Conservation (phyloP, 2,888 invertebrate species). For the Cheilosia impressa region DNA sequence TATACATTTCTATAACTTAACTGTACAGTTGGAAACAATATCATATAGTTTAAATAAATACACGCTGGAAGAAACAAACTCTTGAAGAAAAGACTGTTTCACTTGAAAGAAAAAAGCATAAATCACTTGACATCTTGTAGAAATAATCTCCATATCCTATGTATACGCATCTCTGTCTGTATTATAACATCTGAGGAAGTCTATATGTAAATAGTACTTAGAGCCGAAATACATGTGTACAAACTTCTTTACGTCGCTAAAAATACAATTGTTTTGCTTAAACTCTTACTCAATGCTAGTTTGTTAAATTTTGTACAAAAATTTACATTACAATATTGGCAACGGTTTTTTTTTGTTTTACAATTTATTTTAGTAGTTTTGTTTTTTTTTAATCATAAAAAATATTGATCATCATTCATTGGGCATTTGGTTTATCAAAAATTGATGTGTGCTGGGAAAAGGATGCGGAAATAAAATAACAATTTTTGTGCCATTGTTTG, state of each 20-base stretch:
- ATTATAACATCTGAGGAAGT: conserved; percentile 34
- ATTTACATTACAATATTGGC: conserved; percentile 74
- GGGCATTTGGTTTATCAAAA: conserved; percentile 36
- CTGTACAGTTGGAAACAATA: conserved; percentile 55
- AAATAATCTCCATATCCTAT: conserved; percentile 46
- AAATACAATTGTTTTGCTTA: conserved; percentile 48
- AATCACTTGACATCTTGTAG: conserved; percentile 66
- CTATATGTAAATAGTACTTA: conserved; percentile 50
- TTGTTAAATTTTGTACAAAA: conserved; percentile 74
- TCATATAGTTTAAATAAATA: conserved; percentile 48
- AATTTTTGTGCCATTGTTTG: conserved; percentile 62
- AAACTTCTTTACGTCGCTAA: conserved; percentile 34
- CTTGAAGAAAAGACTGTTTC: neutral
- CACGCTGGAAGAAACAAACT: conserved; percentile 26
- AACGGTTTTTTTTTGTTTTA: conserved; percentile 57
- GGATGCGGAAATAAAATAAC: conserved; percentile 14
- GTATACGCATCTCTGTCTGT: conserved; percentile 26
- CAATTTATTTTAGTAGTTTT: conserved; percentile 13
- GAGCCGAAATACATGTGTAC: conserved; percentile 59
- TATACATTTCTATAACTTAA: conserved; percentile 40
- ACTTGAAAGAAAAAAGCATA: conserved; percentile 14
- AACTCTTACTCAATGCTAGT: conserved; percentile 62
- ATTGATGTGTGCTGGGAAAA: conserved; percentile 56
- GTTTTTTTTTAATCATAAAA: conserved; percentile 49
- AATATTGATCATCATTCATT: conserved; percentile 36